A percentile compares a stretch with the other conserved stretches of the same genome.
Conservation (phyloP, 1,140 invertebrate genomes). For the Drosophila rhopaloa region DNA sequence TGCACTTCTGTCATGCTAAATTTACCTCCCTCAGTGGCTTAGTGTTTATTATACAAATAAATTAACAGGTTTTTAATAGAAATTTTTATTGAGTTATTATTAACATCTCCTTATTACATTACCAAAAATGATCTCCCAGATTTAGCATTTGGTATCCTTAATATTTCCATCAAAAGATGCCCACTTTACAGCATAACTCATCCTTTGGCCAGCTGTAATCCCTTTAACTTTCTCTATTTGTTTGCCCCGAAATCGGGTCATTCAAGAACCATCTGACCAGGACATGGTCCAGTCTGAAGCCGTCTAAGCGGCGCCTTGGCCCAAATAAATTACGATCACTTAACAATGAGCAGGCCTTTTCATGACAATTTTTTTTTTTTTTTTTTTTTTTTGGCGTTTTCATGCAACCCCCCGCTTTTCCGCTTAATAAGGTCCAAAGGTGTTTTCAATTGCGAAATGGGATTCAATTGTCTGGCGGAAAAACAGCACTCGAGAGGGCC, state of each 20-base stretch:
- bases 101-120: no score
- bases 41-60: no score
- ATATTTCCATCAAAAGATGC: no score
- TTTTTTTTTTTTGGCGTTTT: slow-evolving; percentile 27
- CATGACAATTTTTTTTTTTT: not conserved
- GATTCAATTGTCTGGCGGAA: slow-evolving; percentile 49
- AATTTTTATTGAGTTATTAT: no score
- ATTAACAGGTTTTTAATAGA: no score
- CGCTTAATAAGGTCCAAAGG: slow-evolving; percentile 72
- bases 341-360: slow-evolving; percentile 60
- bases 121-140: no score
- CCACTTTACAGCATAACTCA: no score
- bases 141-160: no score
- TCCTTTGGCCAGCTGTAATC: slow-evolving; percentile 2
- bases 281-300: not conserved
- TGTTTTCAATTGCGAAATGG: slow-evolving; percentile 76
- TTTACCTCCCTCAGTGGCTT: no score
- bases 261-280: slow-evolving; percentile 10
- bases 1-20: no score
- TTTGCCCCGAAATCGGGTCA: slow-evolving; percentile 1
- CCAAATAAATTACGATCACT: slow-evolving; percentile 71
- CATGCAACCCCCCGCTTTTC: slow-evolving; percentile 48
- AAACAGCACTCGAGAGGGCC: slow-evolving; percentile 10
- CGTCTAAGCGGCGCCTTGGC: slow-evolving; percentile 66
- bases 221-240: not conserved